phyloP scores from a whole-genome alignment of 2,888 invertebrate species.

The Pristionchus arcanus region DNA sequence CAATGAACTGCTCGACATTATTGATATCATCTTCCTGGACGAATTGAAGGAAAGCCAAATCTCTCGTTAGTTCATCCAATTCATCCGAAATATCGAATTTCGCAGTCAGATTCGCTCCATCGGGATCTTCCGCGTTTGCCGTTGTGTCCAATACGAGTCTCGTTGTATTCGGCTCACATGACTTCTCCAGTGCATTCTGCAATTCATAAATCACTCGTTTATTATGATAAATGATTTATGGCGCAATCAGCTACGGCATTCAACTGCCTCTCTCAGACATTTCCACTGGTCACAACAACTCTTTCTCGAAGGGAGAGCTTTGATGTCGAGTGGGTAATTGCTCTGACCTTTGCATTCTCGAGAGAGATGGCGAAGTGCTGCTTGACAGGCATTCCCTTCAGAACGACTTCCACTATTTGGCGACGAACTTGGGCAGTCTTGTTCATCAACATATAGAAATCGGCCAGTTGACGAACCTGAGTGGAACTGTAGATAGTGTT shows the following conservation, averaged over 20 bases:
- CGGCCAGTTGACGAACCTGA: constrained; percentile 67
- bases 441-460: constrained; percentile 73
- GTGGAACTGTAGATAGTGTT: neutral
- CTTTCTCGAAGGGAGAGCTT: neutral
- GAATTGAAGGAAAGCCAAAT: constrained; percentile 72
- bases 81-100: constrained; percentile 72
- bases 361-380: constrained; percentile 69
- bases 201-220: constrained; percentile 22
- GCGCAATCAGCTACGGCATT: neutral
- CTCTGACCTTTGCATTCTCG: constrained; percentile 71
- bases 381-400: constrained; percentile 73
- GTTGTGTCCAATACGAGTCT: constrained; percentile 64
- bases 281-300: neutral
- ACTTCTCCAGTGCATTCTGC: constrained; percentile 68
- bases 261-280: neutral
- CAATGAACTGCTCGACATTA: constrained; percentile 74
- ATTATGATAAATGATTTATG: neutral
- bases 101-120: constrained; percentile 56
- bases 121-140: constrained; percentile 61
- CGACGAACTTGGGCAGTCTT: constrained; percentile 72
- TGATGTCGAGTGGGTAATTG: neutral
- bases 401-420: constrained; percentile 71
- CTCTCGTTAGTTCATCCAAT: constrained; percentile 67
- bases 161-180: constrained; percentile 62
- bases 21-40: constrained; percentile 71